These are phyloP conservation scores for Parnassius apollo DNA, from an alignment of 2,888 invertebrate genomes.

Conservation along the genomic window DNA sequence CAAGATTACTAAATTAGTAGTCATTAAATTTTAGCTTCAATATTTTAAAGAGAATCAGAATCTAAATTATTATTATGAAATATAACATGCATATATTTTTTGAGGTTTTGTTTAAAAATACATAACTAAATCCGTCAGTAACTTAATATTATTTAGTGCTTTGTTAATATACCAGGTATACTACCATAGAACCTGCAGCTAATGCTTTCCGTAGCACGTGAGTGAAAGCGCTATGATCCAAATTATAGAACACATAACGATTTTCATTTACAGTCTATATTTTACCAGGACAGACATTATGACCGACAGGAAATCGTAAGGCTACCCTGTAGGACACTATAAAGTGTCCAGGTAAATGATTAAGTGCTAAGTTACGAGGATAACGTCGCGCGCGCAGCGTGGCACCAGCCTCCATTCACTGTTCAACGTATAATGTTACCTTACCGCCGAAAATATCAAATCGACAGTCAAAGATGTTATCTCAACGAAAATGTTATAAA, in stretches of 20 bases:
- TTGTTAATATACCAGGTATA: neutral
- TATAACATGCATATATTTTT: too few relatives aligned
- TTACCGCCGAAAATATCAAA: slow-evolving; percentile 79
- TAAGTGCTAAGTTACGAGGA: slow-evolving; percentile 78
- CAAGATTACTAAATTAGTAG: too few relatives aligned
- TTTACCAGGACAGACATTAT: slow-evolving; percentile 33
- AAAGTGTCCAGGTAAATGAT: slow-evolving; percentile 75
- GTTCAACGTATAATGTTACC: slow-evolving; percentile 68
- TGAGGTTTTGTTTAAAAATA: too few relatives aligned
- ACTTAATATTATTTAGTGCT: too few relatives aligned
- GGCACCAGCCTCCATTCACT: slow-evolving; percentile 68
- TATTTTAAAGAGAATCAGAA: too few relatives aligned
- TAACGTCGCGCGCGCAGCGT: slow-evolving; percentile 69
- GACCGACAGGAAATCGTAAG: slow-evolving; percentile 26
- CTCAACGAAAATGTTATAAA: slow-evolving; percentile 74
- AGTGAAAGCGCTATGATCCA: slow-evolving; percentile 23
- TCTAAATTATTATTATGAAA: too few relatives aligned
- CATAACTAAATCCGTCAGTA: too few relatives aligned
- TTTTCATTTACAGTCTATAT: slow-evolving; percentile 38
- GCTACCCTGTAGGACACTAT: slow-evolving; percentile 52
- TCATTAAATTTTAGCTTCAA: too few relatives aligned
- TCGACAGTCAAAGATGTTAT: slow-evolving; percentile 77
- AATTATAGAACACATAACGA: slow-evolving; percentile 30
- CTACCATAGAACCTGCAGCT: slow-evolving; percentile 3
- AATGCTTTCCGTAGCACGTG: slow-evolving; percentile 2